Evolutionary conservation across 2,797 vertebrate genomes (phyloP).

Genomic region (Coreius guichenoti): DNA sequence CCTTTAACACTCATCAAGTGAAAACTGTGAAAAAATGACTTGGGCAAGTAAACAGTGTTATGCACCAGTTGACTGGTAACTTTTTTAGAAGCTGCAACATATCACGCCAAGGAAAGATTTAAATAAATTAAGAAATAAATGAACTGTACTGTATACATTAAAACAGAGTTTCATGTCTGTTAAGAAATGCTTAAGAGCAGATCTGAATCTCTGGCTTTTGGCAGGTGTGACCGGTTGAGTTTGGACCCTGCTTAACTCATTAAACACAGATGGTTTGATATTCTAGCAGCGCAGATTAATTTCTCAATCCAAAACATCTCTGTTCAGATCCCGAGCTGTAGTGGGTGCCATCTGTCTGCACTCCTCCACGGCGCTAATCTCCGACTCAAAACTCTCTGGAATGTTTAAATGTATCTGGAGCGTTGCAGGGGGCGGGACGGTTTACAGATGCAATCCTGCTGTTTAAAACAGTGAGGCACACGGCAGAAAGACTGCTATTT

Average conservation of each 20-base stretch:
- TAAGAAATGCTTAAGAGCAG: background rate
- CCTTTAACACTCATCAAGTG: background rate
- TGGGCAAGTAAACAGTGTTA: no score
- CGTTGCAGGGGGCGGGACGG: conserved; percentile 68
- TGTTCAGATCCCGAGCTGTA: background rate
- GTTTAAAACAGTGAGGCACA: conserved; percentile 59
- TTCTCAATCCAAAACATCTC: conserved; percentile 14
- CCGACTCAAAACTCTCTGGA: conserved; percentile 49
- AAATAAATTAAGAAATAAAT: background rate
- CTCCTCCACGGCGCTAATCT: background rate
- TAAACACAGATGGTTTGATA: conserved; percentile 44
- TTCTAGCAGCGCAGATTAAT: conserved; percentile 26
- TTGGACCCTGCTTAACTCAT: background rate
- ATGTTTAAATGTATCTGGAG: conserved; percentile 69
- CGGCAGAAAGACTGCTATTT: conserved; percentile 72
- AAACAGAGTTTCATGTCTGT: background rate
- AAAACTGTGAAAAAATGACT: background rate
- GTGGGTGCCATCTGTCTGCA: background rate
- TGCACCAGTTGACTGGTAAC: background rate
- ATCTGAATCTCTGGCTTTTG: background rate
- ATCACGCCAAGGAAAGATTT: background rate
- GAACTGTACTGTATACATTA: background rate
- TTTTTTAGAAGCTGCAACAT: background rate
- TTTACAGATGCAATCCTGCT: conserved; percentile 70
- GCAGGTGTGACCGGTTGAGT: conserved; percentile 12